A percentile compares a stretch with the other conserved stretches of the same genome.
phyloP scores from a whole-genome alignment of 2,888 invertebrate genomes.

The Ecliptopera silaceata region DNA sequence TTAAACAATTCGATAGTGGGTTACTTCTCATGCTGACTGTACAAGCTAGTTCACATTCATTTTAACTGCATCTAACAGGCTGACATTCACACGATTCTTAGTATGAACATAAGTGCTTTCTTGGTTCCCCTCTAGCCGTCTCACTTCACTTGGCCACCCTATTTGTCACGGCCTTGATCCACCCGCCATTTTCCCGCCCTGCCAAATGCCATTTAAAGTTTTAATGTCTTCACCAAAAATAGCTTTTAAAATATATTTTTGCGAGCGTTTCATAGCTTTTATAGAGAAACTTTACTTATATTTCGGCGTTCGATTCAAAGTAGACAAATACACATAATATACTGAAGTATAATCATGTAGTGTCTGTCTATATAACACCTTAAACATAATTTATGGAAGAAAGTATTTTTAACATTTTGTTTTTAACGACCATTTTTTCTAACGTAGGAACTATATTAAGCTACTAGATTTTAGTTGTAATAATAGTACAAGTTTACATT shows the following conservation, averaged over 20 bases:
- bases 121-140: conserved; percentile 27
- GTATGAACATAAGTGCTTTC: conserved; percentile 21
- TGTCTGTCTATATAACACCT: too few relatives aligned
- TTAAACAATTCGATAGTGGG: too few relatives aligned
- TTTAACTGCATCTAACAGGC: conserved; percentile 10
- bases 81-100: conserved; percentile 24
- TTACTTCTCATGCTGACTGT: too few relatives aligned
- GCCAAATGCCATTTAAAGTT: conserved; percentile 38
- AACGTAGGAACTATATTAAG: too few relatives aligned
- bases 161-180: conserved; percentile 37
- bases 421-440: too few relatives aligned
- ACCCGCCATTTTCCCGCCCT: conserved; percentile 37
- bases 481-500: too few relatives aligned
- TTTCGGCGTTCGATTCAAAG: not conserved
- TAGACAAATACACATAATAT: too few relatives aligned
- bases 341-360: too few relatives aligned
- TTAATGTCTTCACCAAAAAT: conserved; percentile 34
- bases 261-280: conserved; percentile 20
- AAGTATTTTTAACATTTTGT: too few relatives aligned
- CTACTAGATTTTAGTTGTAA: too few relatives aligned
- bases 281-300: conserved; percentile 8
- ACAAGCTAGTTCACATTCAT: not conserved
- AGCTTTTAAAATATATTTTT: conserved; percentile 20
- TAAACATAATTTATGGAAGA: too few relatives aligned
- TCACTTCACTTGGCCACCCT: conserved; percentile 36